These are phyloP conservation scores for Camelus bactrianus DNA, from an alignment of 2,113 vertebrate genomes.

Conservation along the genomic window DNA sequence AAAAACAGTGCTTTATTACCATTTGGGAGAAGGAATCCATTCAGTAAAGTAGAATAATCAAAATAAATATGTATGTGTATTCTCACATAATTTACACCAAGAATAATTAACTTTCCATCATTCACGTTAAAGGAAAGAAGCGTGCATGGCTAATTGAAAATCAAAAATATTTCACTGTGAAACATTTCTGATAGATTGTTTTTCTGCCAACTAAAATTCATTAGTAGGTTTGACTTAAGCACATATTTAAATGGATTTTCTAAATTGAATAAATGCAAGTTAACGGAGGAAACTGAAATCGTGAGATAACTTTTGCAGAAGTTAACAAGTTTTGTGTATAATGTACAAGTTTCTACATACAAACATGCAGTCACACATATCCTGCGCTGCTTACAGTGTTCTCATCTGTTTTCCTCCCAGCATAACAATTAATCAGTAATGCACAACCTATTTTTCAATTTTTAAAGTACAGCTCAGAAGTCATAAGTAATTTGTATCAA, in stretches of 20 bases:
- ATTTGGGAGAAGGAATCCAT: neutral
- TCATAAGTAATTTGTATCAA: conserved; percentile 35
- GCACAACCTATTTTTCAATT: neutral
- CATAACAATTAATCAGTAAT: neutral
- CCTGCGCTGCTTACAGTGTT: neutral
- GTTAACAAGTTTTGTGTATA: neutral
- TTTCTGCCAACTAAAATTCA: neutral
- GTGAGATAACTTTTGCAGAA: neutral
- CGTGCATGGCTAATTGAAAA: neutral
- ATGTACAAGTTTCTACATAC: neutral
- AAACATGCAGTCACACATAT: neutral
- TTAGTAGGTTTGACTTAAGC: conserved; percentile 4
- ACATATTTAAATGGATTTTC: neutral
- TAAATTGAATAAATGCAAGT: neutral
- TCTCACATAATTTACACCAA: neutral
- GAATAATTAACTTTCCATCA: neutral
- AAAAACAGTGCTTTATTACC: neutral
- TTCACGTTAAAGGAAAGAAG: neutral
- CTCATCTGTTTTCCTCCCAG: neutral
- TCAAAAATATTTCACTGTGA: neutral
- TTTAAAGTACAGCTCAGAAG: conserved; percentile 16
- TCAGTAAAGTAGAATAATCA: conserved; percentile 32
- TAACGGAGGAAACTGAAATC: neutral
- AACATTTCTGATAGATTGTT: neutral
- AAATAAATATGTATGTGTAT: neutral